phyloP scores from a whole-genome alignment of 1,140 invertebrate species.

The Drosophila auraria region DNA sequence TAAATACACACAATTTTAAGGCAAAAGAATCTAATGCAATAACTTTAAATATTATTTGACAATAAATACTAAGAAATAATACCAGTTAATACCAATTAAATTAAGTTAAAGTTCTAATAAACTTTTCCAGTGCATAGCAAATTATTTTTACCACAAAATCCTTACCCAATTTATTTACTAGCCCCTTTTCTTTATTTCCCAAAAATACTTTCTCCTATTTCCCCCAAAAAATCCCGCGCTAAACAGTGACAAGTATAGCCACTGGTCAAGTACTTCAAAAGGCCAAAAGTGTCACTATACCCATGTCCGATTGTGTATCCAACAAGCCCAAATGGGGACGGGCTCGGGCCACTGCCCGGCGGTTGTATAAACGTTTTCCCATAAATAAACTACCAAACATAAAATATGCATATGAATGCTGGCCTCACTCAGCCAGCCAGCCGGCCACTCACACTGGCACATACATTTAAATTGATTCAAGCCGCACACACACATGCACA shows the following conservation, averaged over 20 bases:
- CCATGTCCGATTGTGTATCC: slow-evolving; percentile 17
- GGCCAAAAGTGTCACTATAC: slow-evolving; percentile 29
- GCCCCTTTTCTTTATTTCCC: background rate
- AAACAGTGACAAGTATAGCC: background rate
- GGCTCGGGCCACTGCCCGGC: slow-evolving; percentile 13
- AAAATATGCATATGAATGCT: slow-evolving; percentile 61
- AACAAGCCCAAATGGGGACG: background rate
- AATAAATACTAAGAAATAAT: too few relatives aligned
- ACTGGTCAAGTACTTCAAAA: slow-evolving; percentile 19
- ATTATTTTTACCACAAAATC: too few relatives aligned
- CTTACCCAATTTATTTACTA: too few relatives aligned
- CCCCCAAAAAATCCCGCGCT: background rate
- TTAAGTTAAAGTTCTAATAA: too few relatives aligned
- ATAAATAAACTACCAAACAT: slow-evolving; percentile 58
- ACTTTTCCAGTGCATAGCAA: too few relatives aligned
- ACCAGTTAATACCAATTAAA: too few relatives aligned
- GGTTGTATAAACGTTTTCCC: slow-evolving; percentile 46
- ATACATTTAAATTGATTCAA: slow-evolving; percentile 58
- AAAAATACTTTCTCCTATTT: background rate
- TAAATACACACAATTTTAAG: background rate
- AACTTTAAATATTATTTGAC: too few relatives aligned
- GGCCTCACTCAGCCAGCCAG: slow-evolving; percentile 20
- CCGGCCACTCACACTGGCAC: slow-evolving; percentile 7
- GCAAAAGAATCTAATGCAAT: background rate
- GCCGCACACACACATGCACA: slow-evolving; percentile 14